Evolutionary conservation across 2,113 vertebrate genomes (phyloP).

Genomic region (Hippocampus barbouri): DNA sequence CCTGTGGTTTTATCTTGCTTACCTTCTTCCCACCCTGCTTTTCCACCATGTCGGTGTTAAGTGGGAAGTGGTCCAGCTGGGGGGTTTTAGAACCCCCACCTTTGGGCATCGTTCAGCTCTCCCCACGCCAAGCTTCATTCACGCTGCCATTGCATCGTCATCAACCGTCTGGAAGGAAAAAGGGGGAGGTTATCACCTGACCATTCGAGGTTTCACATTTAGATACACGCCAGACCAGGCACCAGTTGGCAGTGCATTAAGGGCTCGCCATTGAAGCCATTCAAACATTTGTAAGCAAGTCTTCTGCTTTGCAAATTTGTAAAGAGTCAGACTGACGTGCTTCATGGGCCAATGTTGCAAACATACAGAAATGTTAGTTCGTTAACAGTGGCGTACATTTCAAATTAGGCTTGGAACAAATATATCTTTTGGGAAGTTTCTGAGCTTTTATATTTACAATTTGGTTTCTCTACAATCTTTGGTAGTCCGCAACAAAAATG

Average conservation of each 20-base stretch:
- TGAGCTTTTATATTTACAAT: too few species aligned
- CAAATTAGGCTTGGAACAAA: too few species aligned
- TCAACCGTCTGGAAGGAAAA: constrained; percentile 84
- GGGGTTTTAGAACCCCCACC: constrained; percentile 98
- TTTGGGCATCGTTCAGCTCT: constrained; percentile 99
- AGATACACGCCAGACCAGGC: constrained; percentile 47
- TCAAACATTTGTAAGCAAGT: constrained; percentile 35
- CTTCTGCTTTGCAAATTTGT: not conserved
- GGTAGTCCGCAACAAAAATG: too few species aligned
- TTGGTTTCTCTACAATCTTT: too few species aligned
- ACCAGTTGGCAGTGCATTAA: constrained; percentile 55
- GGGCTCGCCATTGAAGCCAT: constrained; percentile 22
- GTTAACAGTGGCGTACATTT: too few species aligned
- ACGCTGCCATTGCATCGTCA: constrained; percentile 93
- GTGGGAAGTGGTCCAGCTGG: constrained; percentile 94
- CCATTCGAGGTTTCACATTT: constrained; percentile 42
- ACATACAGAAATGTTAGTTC: not conserved
- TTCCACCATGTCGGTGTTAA: constrained; percentile 99
- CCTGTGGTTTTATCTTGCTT: constrained; percentile 29
- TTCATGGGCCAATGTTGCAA: not conserved
- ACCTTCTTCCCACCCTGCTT: constrained; percentile 99
- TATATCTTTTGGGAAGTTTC: too few species aligned
- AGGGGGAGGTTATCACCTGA: constrained; percentile 50
- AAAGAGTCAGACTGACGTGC: not conserved
- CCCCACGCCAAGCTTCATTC: constrained; percentile 95